Base-by-base conservation (phyloP, 92 coral and sea anemone species). In the Anthopleura xanthogrammica region DNA sequence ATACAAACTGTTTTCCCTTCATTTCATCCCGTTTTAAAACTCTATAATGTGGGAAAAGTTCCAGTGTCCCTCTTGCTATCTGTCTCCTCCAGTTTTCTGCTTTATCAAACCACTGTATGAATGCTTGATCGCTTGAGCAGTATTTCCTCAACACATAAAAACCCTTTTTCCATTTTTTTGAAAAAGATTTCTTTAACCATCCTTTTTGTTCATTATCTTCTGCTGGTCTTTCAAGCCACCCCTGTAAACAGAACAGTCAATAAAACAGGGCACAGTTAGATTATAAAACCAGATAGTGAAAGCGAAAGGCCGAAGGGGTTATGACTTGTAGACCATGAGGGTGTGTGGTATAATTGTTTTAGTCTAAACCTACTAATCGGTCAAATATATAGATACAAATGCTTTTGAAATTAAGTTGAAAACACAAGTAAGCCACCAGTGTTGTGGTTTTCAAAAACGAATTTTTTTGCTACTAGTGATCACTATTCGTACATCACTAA, bases 51-150 rank as follows among this genome's bases (percentile, higher is more conserved):
- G 98, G 95, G 76, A 90, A 97, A 54, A 97, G 86, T 55, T 93
- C 95, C 12, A 97, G 76, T 8, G 98, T 90, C n/a, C 98, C 99
- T 16, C 86, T 92, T 12, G 99, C 90, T 84, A 92, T 89, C 41
- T 94, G 97, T 60, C 90, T 83, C 78, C 97, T 79, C 99, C 99
- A 97, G 58, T 90, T 91, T 16, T 97, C 99, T 75, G 94, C 98
- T 80, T 86, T 97, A 20, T 97, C 99, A 89, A 92, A 97, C 95
- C 95, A 91, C 91, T 97, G 99, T 17, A 96, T 83, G 81, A 94
- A 96, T 41, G 98, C 93, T 64, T 97, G 95, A 4, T 92, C 93
- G 11, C 92, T 92, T 19, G 98, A 92, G 58, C 92, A 85, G 77
- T 92, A 94, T 66, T 87, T 91, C 16, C 99, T 89, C 16, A 97